Evolutionary conservation across 2,888 invertebrate species (phyloP), one percentile per base, ranked within the genome.

Genomic region (Drosophila atripex): DNA sequence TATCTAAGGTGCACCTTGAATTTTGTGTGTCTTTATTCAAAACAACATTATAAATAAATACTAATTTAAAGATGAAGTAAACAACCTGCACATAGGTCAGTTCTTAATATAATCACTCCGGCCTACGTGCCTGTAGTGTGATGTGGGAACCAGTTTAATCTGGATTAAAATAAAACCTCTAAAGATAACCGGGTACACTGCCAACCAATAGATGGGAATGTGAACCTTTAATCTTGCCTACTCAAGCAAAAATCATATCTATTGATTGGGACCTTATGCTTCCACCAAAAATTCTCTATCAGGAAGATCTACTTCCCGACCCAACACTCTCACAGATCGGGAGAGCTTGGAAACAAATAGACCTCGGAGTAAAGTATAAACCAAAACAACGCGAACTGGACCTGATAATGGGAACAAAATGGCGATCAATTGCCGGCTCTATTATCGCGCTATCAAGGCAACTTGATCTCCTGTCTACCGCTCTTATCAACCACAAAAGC

Each of bases 321-420:
- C 21, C 47, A 60, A 39, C n/a, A 23, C 35, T 45, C 21, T 12
- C 18, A 18, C 38, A 53, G 18, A 38, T 18, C 9, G 47, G 32
- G 56, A 53, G 30, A 56, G 43, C 68, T 35, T 46, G 30, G 51
- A 46, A 51, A 11, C 64, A 18, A 57, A 51, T 50, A 23, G 52
- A 16, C 9, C 21, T 47, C 12, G 38, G 18, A 23, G 18, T 43
- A 32, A 30, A 38, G 41, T n/a, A 23, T 25, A 61, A 39, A 71
- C 52, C 32, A 41, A 71, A 70, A 70, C 47, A 69, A 53, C 28
- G 35, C 14, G 50, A 46, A 46, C 3, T 28, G 38, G 43, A 54
- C 32, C 70, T 70, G 70, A 70, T 70, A 70, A 70, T 12, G 30
- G 32, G 53, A 65, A 66, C 71, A 71, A 71, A 71, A 71, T 71